These are phyloP conservation scores for Oryzias curvinotus DNA, from an alignment of 2,113 vertebrate genomes.

Conservation along the genomic window DNA sequence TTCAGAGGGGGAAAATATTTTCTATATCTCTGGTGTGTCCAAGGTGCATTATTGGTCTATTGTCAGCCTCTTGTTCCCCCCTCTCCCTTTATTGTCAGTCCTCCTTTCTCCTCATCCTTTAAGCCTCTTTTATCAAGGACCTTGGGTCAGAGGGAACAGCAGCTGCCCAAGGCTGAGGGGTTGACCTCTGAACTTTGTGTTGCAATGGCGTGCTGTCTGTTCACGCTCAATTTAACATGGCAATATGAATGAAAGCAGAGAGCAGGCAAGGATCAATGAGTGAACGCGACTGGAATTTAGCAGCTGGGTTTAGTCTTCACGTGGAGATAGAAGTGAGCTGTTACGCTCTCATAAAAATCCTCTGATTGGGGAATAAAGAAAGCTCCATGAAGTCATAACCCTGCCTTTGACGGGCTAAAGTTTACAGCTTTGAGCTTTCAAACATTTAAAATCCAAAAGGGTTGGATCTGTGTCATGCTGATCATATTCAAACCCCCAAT, in stretches of 20 bases:
- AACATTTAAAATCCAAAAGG: too few species aligned
- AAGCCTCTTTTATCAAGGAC: conserved; percentile 40
- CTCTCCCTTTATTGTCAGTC: conserved; percentile 22
- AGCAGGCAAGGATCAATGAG: conserved; percentile 37
- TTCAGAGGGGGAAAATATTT: too few species aligned
- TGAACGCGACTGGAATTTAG: conserved; percentile 41
- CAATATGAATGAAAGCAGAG: conserved; percentile 28
- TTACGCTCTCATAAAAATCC: conserved; percentile 14
- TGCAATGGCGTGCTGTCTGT: conserved; percentile 22
- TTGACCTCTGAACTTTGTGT: conserved; percentile 44
- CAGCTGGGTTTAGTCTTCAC: conserved; percentile 12
- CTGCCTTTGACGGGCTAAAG: too few species aligned
- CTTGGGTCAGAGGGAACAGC: conserved; percentile 36
- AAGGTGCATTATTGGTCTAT: neutral
- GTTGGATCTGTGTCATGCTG: too few species aligned
- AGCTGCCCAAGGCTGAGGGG: conserved; percentile 50
- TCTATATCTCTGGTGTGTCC: too few species aligned
- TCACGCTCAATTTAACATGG: conserved; percentile 48
- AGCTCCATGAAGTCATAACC: too few species aligned
- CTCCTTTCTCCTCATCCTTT: conserved; percentile 13
- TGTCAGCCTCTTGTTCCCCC: conserved; percentile 1
- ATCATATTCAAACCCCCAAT: too few species aligned
- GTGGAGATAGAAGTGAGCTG: conserved; percentile 7
- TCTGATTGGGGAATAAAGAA: conserved; percentile 10
- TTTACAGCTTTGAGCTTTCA: too few species aligned